Base-by-base conservation (phyloP, 1,140 invertebrate species). In the Holcopasites calliopsidis region DNA sequence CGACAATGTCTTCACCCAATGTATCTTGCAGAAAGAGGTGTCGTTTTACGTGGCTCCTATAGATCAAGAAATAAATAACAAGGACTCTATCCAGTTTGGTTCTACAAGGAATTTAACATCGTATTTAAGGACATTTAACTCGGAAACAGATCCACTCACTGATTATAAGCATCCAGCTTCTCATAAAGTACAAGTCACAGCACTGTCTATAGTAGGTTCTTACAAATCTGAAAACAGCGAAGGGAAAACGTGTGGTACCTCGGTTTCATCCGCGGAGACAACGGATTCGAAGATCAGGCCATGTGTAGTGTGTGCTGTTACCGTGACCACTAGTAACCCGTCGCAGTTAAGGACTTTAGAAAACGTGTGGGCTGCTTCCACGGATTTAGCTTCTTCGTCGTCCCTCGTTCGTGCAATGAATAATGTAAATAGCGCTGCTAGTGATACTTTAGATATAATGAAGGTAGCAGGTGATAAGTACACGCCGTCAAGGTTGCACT, bases 391-490 rank as follows among this genome's bases (percentile, higher is more conserved):
- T 6, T 85, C 87, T n/a, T 90, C 90, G 0, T 91, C 91, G 0
- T 91, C 90, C n/a, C 83, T 93, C 31, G 93, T 94, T 44, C 92
- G 93, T 60, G 92, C 93, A 13, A 93, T 94, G 92, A 94, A 94
- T 78, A 92, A 93, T 88, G 93, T 93, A 21, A 94, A 94, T 84
- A 92, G 93, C 85, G 93, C 93, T 38, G 90, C 93, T 74, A 92
- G 90, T 72, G 89, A 91, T 64, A 86, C 82, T 44, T 81, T 90
- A 76, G 89, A 92, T 75, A 91, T 92, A 79, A 92, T 92, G 91
- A 91, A 91, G 70, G 88, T 92, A 61, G 87, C 86, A n/a, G 81
- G 82, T 80, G 86, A 88, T 70, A 85, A 85, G 47, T 83, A 82
- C 81, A 80, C 61, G 83, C 75, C 87, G 11, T 72, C 84, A 3